Base-by-base conservation (phyloP, 1,140 invertebrate genomes). In the Neoseiulus cucumeris region DNA sequence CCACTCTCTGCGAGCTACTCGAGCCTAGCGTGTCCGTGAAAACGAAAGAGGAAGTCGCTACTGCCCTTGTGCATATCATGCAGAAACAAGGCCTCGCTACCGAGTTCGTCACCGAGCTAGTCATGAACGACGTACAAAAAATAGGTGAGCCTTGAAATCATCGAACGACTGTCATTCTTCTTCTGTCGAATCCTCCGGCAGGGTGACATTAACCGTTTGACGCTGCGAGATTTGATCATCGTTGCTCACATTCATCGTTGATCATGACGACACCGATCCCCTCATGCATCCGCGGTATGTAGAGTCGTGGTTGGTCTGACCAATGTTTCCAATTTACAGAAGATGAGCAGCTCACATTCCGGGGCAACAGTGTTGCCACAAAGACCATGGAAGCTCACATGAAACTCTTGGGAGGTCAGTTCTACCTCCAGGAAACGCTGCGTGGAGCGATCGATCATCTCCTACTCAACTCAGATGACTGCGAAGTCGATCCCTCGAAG, bases 301-400 rank as follows among this genome's bases (percentile, higher is more conserved):
- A n/a, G n/a, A n/a, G n/a, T n/a, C n/a, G n/a, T n/a, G n/a, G n/a
- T n/a, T n/a, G n/a, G n/a, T n/a, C n/a, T n/a, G n/a, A n/a, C n/a
- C n/a, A n/a, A n/a, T n/a, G 33, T 39, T 39, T 39, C 9, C 33
- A 6, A 9, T 39, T 39, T 39, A 6, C 33, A 83, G 83, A 84
- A 71, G 88, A 91, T 77, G 86, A 89, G 72, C 82, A 87, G 66
- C 78, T 91, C 68, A 90, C 87, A 59, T 91, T 91, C 67, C 71
- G 80, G 66, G 92, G 92, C 25, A 97, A 96, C 78, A 93, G 89
- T 42, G 81, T 97, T 71, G 92, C 91, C 64, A 96, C 92, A 55
- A 96, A 97, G 77, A 87, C 91, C 66, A 95, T 95, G 85, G 92
- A 96, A 79, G 89, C 91, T 1, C 95, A 93, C 73, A 82, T 95